phyloP scores from a whole-genome alignment of 1,140 invertebrate genomes.

The Teleogryllus occipitalis region DNA sequence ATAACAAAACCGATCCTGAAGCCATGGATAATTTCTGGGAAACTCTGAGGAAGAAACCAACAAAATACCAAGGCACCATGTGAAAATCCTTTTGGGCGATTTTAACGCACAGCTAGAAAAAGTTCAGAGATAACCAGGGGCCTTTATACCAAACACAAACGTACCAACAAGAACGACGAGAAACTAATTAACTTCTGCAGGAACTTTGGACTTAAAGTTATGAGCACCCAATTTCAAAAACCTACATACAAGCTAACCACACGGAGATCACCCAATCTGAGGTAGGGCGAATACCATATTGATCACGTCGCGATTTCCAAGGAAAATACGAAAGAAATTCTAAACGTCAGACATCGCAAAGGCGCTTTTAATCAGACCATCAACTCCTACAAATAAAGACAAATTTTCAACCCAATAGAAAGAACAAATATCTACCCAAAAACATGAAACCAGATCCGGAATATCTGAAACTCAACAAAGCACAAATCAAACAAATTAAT shows the following conservation, averaged over 20 bases:
- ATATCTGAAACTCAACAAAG: no score
- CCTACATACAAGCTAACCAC: slow-evolving; percentile 12
- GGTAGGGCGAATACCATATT: background rate
- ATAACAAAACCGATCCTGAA: slow-evolving; percentile 21
- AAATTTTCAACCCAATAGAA: slow-evolving; percentile 10
- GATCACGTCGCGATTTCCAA: slow-evolving; percentile 8
- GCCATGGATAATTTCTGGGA: slow-evolving; percentile 20
- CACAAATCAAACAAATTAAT: background rate
- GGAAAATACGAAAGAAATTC: background rate
- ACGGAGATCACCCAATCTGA: slow-evolving; percentile 9
- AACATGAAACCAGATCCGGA: background rate
- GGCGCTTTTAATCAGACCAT: slow-evolving; percentile 2
- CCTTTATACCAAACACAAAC: slow-evolving; percentile 3
- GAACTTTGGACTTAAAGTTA: background rate
- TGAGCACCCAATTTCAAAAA: slow-evolving; percentile 7
- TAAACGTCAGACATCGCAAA: background rate
- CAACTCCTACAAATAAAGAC: slow-evolving; percentile 6
- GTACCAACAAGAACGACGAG: slow-evolving; percentile 10
- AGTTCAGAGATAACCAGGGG: background rate
- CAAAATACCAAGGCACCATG: slow-evolving; percentile 19
- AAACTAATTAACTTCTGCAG: slow-evolving; percentile 7
- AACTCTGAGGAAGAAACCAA: slow-evolving; percentile 19
- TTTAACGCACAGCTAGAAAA: slow-evolving; percentile 6
- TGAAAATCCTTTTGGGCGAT: slow-evolving; percentile 17
- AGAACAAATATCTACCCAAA: background rate